phyloP scores from a whole-genome alignment of 1,140 invertebrate genomes.

The Mya arenaria region DNA sequence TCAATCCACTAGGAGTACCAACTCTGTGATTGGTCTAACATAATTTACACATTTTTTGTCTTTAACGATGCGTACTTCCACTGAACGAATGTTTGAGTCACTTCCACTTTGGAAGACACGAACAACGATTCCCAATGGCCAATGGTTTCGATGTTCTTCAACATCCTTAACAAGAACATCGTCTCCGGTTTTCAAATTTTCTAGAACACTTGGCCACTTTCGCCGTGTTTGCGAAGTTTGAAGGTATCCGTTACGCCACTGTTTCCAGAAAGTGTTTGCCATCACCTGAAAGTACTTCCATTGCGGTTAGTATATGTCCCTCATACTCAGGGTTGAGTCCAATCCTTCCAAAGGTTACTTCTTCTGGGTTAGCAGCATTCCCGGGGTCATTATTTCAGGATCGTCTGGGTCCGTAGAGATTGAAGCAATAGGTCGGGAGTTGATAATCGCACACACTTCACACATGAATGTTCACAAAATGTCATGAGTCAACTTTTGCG shows the following conservation, averaged over 20 bases:
- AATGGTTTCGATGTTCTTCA: not conserved
- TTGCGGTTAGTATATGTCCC: constrained; percentile 16
- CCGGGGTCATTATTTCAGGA: constrained; percentile 52
- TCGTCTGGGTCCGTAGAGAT: constrained; percentile 52
- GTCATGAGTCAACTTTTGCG: constrained; percentile 61
- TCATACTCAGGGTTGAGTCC: not conserved
- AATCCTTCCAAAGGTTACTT: not conserved
- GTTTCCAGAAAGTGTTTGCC: constrained; percentile 43
- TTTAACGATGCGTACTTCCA: no score
- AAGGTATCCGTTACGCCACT: constrained; percentile 19
- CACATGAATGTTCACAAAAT: constrained; percentile 59
- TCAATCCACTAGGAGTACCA: no score
- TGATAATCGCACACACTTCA: constrained; percentile 56
- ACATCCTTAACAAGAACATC: constrained; percentile 38
- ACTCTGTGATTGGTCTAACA: no score
- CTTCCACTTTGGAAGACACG: no score
- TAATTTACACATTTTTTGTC: no score
- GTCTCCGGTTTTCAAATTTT: constrained; percentile 25
- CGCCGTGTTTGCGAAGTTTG: constrained; percentile 14
- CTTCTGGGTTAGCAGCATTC: constrained; percentile 42
- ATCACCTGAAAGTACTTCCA: constrained; percentile 46
- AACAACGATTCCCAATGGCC: constrained; percentile 13
- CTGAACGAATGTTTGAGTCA: no score
- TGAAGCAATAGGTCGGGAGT: constrained; percentile 54
- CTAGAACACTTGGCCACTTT: constrained; percentile 21